Evolutionary conservation across 2,888 invertebrate genomes (phyloP).

Genomic region (Eupeodes luniger): DNA sequence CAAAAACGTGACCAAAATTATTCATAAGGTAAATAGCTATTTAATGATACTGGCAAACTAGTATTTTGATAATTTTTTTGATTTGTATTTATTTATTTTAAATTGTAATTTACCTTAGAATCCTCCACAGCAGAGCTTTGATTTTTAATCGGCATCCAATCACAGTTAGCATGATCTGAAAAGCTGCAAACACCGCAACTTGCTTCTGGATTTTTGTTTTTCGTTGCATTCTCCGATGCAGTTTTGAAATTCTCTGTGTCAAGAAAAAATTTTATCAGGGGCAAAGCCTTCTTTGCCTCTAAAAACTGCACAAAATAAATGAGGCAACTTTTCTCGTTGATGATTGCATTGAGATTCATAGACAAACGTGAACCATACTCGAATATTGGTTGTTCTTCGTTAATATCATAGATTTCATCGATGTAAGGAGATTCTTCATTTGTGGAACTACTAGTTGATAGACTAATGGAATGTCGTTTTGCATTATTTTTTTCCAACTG

Average conservation of each 20-base stretch:
- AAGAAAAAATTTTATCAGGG: conserved; percentile 90
- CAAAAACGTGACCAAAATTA: too few relatives aligned
- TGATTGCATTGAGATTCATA: conserved; percentile 90
- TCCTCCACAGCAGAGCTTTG: conserved; percentile 23
- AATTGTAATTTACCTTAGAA: conserved; percentile 34
- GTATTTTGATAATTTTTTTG: neutral
- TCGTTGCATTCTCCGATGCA: conserved; percentile 80
- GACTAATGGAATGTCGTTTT: conserved; percentile 63
- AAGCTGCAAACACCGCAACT: conserved; percentile 42
- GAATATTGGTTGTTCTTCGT: conserved; percentile 76
- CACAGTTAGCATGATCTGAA: conserved; percentile 22
- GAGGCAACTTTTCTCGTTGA: conserved; percentile 91
- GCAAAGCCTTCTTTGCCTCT: conserved; percentile 89
- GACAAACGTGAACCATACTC: conserved; percentile 86
- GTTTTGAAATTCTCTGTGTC: conserved; percentile 89
- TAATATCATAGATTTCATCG: conserved; percentile 62
- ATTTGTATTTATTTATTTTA: too few relatives aligned
- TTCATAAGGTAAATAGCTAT: too few relatives aligned
- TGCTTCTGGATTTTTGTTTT: neutral
- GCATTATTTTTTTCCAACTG: conserved; percentile 39
- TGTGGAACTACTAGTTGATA: conserved; percentile 44
- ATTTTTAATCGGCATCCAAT: conserved; percentile 32
- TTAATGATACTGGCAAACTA: too few relatives aligned
- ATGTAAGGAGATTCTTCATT: conserved; percentile 53
- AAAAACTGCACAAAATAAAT: conserved; percentile 94